Evolutionary conservation across 2,888 invertebrate genomes (phyloP).

Genomic region (Thymelicus acteon): DNA sequence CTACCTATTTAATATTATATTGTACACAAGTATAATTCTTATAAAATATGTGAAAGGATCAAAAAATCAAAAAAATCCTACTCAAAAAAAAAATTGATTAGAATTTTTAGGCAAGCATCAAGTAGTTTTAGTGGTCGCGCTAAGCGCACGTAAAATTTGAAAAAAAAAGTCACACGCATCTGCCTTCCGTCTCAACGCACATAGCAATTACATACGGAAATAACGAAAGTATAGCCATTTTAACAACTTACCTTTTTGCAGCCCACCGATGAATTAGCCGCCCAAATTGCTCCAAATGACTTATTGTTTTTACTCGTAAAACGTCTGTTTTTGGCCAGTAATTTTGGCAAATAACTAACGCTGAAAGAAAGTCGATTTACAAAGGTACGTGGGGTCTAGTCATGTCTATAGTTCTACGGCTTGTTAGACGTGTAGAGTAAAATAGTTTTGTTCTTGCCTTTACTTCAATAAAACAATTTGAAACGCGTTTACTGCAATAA

Average conservation of each 20-base stretch:
- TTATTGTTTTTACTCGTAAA: constrained; percentile 52
- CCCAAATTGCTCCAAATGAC: constrained; percentile 55
- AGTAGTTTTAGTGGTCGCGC: constrained; percentile 43
- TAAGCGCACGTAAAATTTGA: constrained; percentile 68
- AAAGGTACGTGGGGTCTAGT: neutral
- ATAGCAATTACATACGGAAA: constrained; percentile 73
- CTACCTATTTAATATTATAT: too few species aligned
- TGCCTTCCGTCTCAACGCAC: constrained; percentile 68
- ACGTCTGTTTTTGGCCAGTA: constrained; percentile 22
- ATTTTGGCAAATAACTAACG: constrained; percentile 17
- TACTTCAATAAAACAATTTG: too few species aligned
- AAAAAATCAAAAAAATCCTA: too few species aligned
- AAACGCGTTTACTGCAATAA: too few species aligned
- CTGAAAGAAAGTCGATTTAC: neutral
- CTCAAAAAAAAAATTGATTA: neutral
- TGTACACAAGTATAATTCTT: neutral
- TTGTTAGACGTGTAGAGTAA: too few species aligned
- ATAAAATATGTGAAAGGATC: neutral
- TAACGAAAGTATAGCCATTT: constrained; percentile 67
- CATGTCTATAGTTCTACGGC: too few species aligned
- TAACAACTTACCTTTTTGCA: constrained; percentile 61
- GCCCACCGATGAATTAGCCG: constrained; percentile 54
- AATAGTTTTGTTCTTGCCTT: too few species aligned
- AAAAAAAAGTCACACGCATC: constrained; percentile 75
- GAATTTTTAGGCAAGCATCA: neutral